Evolutionary conservation across 1,140 invertebrate species (phyloP), one percentile per base, ranked within the genome.

Genomic region (Berghia stephanieae): DNA sequence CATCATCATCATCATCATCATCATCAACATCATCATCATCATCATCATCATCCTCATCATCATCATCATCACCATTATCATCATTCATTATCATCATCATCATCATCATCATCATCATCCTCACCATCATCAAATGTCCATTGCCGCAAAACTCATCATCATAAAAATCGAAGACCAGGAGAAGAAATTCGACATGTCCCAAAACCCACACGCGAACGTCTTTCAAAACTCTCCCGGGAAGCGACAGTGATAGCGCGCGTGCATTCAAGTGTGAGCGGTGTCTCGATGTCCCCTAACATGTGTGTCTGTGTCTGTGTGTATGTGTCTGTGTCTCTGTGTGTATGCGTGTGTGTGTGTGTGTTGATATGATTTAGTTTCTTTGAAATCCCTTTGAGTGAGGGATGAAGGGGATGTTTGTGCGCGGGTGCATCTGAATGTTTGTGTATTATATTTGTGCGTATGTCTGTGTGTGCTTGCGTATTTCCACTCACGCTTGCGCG

Each of bases 391-490:
- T 10, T 8, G 8, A 24, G 57, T 63, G 8, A 10, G 24, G 10
- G 57, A 16, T 13, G 10, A 27, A 24, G 57, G n/a, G 57, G n/a
- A 8, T 63, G 57, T 24, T 63, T 63, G 8, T 10, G 57, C 27
- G 24, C 8, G 8, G 10, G 57, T 10, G 8, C 6, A 27, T 10
- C 10, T 63, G 8, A 8, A 31, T 63, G 57, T 10, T 8, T 10
- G 24, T 10, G 8, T 63, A 27, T 63, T 10, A 16, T n/a, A 5
- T 67, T 31, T 67, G 27, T 36, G 63, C 42, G 63, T 36, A 31
- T 67, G 63, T 36, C 34, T 34, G 63, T 36, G 63, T 67, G 63
- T 67, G 63, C 31, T 31, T 67, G 27, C 42, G 63, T 36, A 38
- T 34, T 3, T 36, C 34, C 42, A 21, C 31, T 31, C 42, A 38